phyloP scores from a whole-genome alignment of 2,797 vertebrate genomes.

The Mallotus villosus region DNA sequence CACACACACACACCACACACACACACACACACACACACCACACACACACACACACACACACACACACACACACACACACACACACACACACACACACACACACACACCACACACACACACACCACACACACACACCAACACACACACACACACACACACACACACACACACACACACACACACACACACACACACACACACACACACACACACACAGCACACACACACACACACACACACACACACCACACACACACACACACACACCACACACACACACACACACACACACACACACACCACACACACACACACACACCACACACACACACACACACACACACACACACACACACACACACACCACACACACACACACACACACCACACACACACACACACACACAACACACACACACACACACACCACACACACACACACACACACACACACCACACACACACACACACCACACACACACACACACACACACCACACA shows the following conservation, averaged over 20 bases:
- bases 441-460: constrained; percentile 1
- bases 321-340: constrained; percentile 7
- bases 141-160: constrained; percentile 1
- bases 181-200: constrained; percentile 9
- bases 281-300: not conserved
- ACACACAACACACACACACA: constrained; percentile 13
- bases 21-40: constrained; percentile 10
- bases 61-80: constrained; percentile 2
- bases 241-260: constrained; percentile 7
- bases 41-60: constrained; percentile 1
- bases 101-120: no score
- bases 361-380: not conserved
- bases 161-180: constrained; percentile 3
- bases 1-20: constrained; percentile 3
- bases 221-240: constrained; percentile 2
- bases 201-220: constrained; percentile 4
- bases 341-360: constrained; percentile 10
- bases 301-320: no score
- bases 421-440: not conserved
- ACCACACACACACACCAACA: no score
- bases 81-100: constrained; percentile 8
- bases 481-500: constrained; percentile 11
- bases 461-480: constrained; percentile 9
- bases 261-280: constrained; percentile 5
- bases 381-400: constrained; percentile 2